Conservation (phyloP, 2,113 vertebrate species). For the Lophura nycthemera region DNA sequence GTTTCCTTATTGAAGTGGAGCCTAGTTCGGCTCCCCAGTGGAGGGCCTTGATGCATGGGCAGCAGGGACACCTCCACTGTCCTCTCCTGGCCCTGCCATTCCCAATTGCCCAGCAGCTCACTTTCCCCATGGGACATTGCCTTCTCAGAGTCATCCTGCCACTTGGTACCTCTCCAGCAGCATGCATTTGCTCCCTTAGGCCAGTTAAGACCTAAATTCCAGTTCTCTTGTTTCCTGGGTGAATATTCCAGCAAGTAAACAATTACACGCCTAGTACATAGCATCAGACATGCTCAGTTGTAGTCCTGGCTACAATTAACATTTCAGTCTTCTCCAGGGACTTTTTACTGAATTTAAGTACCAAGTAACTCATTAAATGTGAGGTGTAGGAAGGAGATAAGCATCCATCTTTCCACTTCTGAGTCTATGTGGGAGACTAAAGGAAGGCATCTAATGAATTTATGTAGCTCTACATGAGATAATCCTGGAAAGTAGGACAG, state of each 20-base stretch:
- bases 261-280: neutral
- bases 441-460: neutral
- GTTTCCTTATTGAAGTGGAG: neutral
- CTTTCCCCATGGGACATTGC: neutral
- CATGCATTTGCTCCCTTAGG: neutral
- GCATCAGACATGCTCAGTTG: neutral
- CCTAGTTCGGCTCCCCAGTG: neutral
- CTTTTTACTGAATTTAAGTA: conserved; percentile 18
- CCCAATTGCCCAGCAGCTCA: neutral
- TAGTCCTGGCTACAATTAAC: neutral
- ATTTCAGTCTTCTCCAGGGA: neutral
- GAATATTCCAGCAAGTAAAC: neutral
- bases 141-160: neutral
- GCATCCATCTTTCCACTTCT: neutral
- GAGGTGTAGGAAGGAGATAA: neutral
- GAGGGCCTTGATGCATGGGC: neutral
- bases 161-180: neutral
- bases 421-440: neutral
- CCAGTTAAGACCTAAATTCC: neutral
- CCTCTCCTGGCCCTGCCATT: neutral
- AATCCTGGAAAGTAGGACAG: neutral
- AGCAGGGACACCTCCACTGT: neutral
- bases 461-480: neutral
- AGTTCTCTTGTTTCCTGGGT: neutral
- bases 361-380: neutral